A percentile compares a stretch with the other conserved stretches of the same genome.
These are phyloP conservation scores for Octopus bimaculoides DNA, from an alignment of 1,140 invertebrate genomes.

Conservation along the genomic window DNA sequence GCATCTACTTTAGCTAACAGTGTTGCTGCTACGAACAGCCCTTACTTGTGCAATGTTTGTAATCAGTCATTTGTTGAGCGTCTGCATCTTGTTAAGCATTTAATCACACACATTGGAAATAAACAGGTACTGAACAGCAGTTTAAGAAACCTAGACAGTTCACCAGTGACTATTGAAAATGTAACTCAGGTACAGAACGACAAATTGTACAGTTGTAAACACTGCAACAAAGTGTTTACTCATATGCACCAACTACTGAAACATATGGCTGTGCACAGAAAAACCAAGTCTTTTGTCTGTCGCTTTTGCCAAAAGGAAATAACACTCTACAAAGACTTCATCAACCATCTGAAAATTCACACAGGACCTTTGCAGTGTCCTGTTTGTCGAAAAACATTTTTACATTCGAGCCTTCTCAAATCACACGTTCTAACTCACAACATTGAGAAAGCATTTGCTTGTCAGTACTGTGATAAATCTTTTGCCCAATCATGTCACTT, in stretches of 20 bases:
- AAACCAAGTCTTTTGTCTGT: slow-evolving; percentile 20
- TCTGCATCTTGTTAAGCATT: slow-evolving; percentile 12
- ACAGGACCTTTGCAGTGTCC: slow-evolving; percentile 57
- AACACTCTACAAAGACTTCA: neutral
- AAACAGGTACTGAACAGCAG: neutral
- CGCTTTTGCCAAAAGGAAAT: slow-evolving; percentile 8
- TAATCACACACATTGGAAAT: neutral
- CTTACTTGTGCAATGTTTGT: slow-evolving; percentile 13
- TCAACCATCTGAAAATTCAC: slow-evolving; percentile 26
- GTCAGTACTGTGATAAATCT: slow-evolving; percentile 16
- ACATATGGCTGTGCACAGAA: slow-evolving; percentile 27
- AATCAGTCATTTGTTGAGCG: slow-evolving; percentile 4
- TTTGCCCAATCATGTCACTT: slow-evolving; percentile 61
- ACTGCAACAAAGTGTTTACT: slow-evolving; percentile 62
- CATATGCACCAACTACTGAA: slow-evolving; percentile 17
- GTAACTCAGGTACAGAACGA: slow-evolving; percentile 37
- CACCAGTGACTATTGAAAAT: neutral
- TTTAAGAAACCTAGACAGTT: neutral
- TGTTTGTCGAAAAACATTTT: slow-evolving; percentile 19
- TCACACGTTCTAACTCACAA: slow-evolving; percentile 5
- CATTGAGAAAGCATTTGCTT: slow-evolving; percentile 14
- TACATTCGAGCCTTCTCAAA: slow-evolving; percentile 16
- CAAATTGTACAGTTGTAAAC: slow-evolving; percentile 70
- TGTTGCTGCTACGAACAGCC: neutral
- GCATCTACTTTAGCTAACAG: too few species aligned